Evolutionary conservation across 2,113 vertebrate species (phyloP).

Genomic region (Dendrocopos noguchii): DNA sequence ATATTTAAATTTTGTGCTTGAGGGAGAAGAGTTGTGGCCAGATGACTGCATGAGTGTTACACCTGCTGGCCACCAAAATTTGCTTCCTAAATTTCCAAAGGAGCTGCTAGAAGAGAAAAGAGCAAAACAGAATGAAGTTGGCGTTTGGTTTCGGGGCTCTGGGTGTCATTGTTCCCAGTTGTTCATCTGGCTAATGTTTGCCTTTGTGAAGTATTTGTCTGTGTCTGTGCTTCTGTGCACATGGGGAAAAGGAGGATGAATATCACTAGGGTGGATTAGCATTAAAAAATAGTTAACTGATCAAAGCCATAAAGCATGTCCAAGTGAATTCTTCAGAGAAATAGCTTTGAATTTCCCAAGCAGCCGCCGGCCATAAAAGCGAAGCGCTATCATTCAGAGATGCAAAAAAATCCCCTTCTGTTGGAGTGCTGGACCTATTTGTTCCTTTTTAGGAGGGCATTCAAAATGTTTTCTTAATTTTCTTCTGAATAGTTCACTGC

Average conservation of each 20-base stretch:
- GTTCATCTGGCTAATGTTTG: constrained; percentile 49
- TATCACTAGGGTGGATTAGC: constrained; percentile 64
- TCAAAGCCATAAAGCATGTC: constrained; percentile 68
- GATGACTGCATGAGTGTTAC: not conserved
- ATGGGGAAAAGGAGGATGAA: constrained; percentile 51
- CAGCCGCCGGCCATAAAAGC: constrained; percentile 51
- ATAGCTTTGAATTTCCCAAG: constrained; percentile 65
- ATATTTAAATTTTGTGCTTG: not conserved
- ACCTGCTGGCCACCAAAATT: not conserved
- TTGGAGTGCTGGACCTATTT: constrained; percentile 40
- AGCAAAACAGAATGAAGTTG: constrained; percentile 12
- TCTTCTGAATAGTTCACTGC: constrained; percentile 17
- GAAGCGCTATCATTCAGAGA: constrained; percentile 41
- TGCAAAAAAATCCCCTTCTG: constrained; percentile 50
- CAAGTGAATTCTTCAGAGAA: constrained; percentile 68
- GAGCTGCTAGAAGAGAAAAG: not conserved
- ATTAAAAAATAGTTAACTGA: constrained; percentile 73
- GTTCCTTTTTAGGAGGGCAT: constrained; percentile 45
- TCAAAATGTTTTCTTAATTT: constrained; percentile 61
- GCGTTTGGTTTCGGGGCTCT: constrained; percentile 23
- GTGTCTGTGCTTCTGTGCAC: constrained; percentile 40
- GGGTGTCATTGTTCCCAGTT: constrained; percentile 42
- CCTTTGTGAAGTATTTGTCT: constrained; percentile 50
- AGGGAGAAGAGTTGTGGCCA: not conserved
- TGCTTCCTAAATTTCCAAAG: constrained; percentile 17